Conservation (phyloP, 2,113 vertebrate genomes). For the Vireo altiloquus region DNA sequence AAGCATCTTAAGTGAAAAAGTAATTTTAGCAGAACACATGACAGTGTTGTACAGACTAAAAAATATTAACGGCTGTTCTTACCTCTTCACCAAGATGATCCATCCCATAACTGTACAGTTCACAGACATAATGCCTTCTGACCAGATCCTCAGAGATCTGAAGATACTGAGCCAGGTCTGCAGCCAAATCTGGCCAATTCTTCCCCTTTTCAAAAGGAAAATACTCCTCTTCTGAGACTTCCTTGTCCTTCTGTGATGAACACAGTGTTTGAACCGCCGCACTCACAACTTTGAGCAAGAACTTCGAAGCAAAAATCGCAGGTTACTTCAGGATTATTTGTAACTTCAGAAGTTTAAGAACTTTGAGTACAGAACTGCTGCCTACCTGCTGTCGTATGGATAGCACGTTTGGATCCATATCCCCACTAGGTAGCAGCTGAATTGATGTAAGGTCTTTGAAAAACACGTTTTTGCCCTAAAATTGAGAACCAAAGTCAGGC, state of each 20-base stretch:
- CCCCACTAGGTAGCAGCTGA: slow-evolving; percentile 92
- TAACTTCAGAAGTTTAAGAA: neutral
- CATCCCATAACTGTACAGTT: slow-evolving; percentile 90
- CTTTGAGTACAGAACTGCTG: neutral
- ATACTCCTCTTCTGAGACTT: slow-evolving; percentile 17
- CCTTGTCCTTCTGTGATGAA: slow-evolving; percentile 42
- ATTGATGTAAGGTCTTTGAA: slow-evolving; percentile 95
- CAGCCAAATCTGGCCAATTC: slow-evolving; percentile 85
- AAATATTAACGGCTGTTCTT: neutral
- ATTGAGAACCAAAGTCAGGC: neutral
- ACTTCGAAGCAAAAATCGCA: slow-evolving; percentile 69
- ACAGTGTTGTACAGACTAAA: neutral
- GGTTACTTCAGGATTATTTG: neutral
- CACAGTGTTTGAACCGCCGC: slow-evolving; percentile 81
- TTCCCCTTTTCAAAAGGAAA: slow-evolving; percentile 67
- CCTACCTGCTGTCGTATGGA: slow-evolving; percentile 87
- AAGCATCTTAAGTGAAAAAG: neutral
- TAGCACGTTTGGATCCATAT: slow-evolving; percentile 85
- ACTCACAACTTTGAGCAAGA: slow-evolving; percentile 84
- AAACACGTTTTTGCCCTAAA: slow-evolving; percentile 95
- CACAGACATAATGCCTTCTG: slow-evolving; percentile 86
- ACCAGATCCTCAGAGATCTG: slow-evolving; percentile 88
- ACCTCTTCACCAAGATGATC: slow-evolving; percentile 92
- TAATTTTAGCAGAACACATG: neutral
- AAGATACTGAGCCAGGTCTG: slow-evolving; percentile 84